These are phyloP conservation scores for Drosophila parthenogenetica DNA, from an alignment of 2,888 invertebrate species.

Conservation along the genomic window DNA sequence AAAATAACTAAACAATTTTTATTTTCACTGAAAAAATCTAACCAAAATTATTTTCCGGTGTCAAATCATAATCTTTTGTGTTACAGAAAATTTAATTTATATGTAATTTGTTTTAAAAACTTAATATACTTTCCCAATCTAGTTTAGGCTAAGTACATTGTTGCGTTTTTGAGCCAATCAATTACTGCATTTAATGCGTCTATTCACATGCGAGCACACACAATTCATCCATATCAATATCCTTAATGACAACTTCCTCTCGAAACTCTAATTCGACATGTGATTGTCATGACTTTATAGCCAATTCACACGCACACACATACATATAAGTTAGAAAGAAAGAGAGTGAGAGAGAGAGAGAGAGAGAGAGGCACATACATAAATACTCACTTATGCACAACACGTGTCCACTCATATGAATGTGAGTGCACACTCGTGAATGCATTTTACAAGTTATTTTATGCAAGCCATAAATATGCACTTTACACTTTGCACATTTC, in stretches of 20 bases:
- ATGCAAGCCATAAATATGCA: slow-evolving; percentile 81
- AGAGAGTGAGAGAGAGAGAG: not conserved
- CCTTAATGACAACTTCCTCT: slow-evolving; percentile 76
- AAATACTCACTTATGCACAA: slow-evolving; percentile 57
- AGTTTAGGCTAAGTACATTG: not conserved
- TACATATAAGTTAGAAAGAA: not conserved
- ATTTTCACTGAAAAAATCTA: too few relatives aligned
- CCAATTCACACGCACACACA: slow-evolving; percentile 57
- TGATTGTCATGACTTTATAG: slow-evolving; percentile 69
- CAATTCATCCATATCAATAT: slow-evolving; percentile 54
- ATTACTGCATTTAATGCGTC: not conserved
- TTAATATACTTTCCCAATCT: not conserved
- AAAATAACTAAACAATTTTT: too few relatives aligned
- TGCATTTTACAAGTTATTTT: slow-evolving; percentile 80
- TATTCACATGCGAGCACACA: slow-evolving; percentile 36
- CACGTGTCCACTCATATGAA: slow-evolving; percentile 63
- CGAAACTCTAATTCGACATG: slow-evolving; percentile 62
- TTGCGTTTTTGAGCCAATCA: not conserved
- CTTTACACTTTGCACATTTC: slow-evolving; percentile 80
- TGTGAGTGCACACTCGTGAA: slow-evolving; percentile 67
- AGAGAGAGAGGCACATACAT: slow-evolving; percentile 17
- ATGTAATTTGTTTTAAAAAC: too few relatives aligned
- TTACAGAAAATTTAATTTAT: too few relatives aligned
- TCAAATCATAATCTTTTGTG: too few relatives aligned
- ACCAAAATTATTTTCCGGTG: too few relatives aligned